Conservation (phyloP, 1,140 invertebrate genomes). For the Caenorhabditis inopinata region DNA sequence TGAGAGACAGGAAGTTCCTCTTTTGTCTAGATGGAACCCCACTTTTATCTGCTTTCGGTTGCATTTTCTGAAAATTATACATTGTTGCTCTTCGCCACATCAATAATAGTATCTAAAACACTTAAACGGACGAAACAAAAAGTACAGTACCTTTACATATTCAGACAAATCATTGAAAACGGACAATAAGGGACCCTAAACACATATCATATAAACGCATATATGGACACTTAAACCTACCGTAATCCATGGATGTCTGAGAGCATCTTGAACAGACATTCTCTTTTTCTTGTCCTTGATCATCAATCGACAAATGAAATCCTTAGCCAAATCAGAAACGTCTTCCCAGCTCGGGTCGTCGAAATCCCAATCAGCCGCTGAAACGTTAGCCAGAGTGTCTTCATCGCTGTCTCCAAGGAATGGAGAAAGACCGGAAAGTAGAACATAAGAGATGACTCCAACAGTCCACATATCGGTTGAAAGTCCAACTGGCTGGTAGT, state of each 20-base stretch:
- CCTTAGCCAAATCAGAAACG: constrained; percentile 86
- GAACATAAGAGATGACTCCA: constrained; percentile 92
- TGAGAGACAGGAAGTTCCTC: constrained; percentile 47
- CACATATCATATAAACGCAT: constrained; percentile 5
- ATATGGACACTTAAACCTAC: constrained; percentile 24
- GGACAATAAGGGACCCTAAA: constrained; percentile 49
- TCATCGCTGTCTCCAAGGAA: constrained; percentile 96
- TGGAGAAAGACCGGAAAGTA: constrained; percentile 91
- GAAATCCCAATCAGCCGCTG: constrained; percentile 89
- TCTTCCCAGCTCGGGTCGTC: constrained; percentile 88
- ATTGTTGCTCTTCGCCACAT: no score
- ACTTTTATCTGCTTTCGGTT: constrained; percentile 40
- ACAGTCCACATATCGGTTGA: constrained; percentile 97
- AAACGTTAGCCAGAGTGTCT: constrained; percentile 95
- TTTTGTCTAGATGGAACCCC: constrained; percentile 40
- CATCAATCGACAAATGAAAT: constrained; percentile 84
- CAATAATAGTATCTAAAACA: no score
- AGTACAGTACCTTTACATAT: constrained; percentile 47
- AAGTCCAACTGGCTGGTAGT: constrained; percentile 91
- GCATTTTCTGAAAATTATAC: constrained; percentile 40
- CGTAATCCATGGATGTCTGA: constrained; percentile 47
- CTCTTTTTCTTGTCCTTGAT: constrained; percentile 78
- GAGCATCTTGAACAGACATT: constrained; percentile 48
- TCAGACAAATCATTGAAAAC: constrained; percentile 52
- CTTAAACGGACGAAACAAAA: no score